Evolutionary conservation across 2,888 invertebrate species (phyloP).

Genomic region (Mycalesis mineus): DNA sequence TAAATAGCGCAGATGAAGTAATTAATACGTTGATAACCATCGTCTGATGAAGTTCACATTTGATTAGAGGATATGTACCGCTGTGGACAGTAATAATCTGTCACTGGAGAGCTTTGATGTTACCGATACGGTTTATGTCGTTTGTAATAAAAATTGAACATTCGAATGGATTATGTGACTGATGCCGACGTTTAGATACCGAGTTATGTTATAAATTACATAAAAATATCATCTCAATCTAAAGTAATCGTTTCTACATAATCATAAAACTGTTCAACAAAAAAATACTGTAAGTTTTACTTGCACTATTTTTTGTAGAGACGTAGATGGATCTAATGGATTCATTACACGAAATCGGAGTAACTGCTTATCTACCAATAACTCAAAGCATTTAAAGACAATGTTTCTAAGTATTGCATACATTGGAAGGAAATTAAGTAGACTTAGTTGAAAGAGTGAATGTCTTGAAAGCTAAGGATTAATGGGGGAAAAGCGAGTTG

Average conservation of each 20-base stretch:
- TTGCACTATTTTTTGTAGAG: background rate
- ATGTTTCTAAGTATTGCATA: background rate
- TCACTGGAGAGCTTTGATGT: constrained; percentile 28
- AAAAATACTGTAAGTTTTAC: background rate
- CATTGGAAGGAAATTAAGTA: background rate
- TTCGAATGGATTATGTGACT: constrained; percentile 9
- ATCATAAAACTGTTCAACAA: background rate
- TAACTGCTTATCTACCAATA: no score
- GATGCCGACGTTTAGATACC: constrained; percentile 7
- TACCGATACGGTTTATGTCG: constrained; percentile 22
- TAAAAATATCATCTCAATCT: constrained; percentile 3
- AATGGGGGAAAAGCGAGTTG: constrained; percentile 23
- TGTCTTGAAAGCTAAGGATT: constrained; percentile 17
- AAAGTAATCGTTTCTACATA: background rate
- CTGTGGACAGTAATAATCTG: constrained; percentile 28
- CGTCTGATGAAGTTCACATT: constrained; percentile 40
- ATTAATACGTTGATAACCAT: constrained; percentile 66
- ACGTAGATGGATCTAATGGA: background rate
- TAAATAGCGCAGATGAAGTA: constrained; percentile 68
- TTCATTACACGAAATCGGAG: background rate
- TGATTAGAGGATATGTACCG: constrained; percentile 36
- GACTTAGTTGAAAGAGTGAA: constrained; percentile 8
- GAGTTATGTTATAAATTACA: constrained; percentile 3
- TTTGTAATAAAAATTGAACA: constrained; percentile 15
- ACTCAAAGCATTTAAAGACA: no score